These are phyloP conservation scores for Drosophila hydei DNA, from an alignment of 1,140 invertebrate species.

Conservation along the genomic window DNA sequence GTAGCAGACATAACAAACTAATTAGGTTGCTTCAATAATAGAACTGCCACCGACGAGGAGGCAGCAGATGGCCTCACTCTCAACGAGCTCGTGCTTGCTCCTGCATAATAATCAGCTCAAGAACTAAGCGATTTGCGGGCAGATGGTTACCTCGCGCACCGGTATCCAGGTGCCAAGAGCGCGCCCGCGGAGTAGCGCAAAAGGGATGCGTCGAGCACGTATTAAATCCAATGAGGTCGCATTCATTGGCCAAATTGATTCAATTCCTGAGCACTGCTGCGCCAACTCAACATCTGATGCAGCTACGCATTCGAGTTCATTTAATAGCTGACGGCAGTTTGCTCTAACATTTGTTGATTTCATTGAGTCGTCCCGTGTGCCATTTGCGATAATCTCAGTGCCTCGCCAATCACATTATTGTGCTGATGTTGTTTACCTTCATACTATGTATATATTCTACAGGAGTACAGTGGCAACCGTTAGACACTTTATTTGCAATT, in stretches of 20 bases:
- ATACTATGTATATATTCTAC: conserved; percentile 4
- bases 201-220: conserved; percentile 45
- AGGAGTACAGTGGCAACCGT: not conserved
- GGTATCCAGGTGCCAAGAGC: conserved; percentile 27
- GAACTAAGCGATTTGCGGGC: conserved; percentile 40
- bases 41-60: conserved; percentile 14
- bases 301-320: conserved; percentile 39
- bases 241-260: conserved; percentile 69
- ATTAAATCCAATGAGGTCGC: conserved; percentile 69
- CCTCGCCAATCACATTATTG: not conserved
- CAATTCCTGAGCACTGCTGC: conserved; percentile 38
- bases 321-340: conserved; percentile 44
- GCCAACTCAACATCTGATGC: conserved; percentile 13
- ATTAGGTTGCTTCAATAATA: conserved; percentile 56
- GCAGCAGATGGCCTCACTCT: conserved; percentile 33
- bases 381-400: conserved; percentile 22
- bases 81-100: conserved; percentile 40
- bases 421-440: not conserved
- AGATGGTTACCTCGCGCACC: not conserved
- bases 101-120: conserved; percentile 63
- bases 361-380: conserved; percentile 30
- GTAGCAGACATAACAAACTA: conserved; percentile 54
- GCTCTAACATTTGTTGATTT: conserved; percentile 39
- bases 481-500: conserved; percentile 31
- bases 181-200: not conserved